These are phyloP conservation scores for Nothocercus nigrocapillus DNA, from an alignment of 2,113 vertebrate species.

Conservation along the genomic window DNA sequence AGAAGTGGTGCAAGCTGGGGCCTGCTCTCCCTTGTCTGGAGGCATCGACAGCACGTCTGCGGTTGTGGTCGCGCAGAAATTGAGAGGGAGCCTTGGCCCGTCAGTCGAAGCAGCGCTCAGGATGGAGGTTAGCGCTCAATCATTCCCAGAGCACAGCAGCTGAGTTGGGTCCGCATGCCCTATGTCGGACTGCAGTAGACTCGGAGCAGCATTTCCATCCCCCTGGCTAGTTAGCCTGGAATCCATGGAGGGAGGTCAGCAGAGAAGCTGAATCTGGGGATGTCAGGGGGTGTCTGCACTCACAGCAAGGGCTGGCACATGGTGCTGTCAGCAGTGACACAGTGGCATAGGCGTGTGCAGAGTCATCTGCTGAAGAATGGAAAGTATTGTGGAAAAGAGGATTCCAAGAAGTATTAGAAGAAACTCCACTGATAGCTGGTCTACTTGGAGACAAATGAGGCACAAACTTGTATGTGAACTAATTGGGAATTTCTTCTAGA, in stretches of 20 bases:
- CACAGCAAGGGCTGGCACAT: neutral
- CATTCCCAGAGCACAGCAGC: neutral
- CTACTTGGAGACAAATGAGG: neutral
- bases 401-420: neutral
- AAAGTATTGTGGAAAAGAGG: neutral
- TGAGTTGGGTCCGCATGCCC: neutral
- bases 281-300: neutral
- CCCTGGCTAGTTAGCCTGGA: neutral
- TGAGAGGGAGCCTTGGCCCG: neutral
- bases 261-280: neutral
- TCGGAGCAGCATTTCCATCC: neutral
- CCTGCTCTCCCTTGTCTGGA: slow-evolving; percentile 70
- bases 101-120: neutral
- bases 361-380: neutral
- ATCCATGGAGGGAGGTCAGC: neutral
- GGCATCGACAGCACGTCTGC: slow-evolving; percentile 53
- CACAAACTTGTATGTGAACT: neutral
- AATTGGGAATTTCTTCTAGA: slow-evolving; percentile 6
- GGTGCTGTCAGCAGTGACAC: neutral
- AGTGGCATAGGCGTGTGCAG: neutral
- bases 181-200: neutral
- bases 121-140: neutral
- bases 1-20: slow-evolving; percentile 49
- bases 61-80: slow-evolving; percentile 58
- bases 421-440: neutral